Percentiles rank a stretch among this genome's conserved stretches.
These are phyloP conservation scores for Caenorhabditis sp. DNA, from an alignment of 2,888 invertebrate genomes.

Conservation along the genomic window DNA sequence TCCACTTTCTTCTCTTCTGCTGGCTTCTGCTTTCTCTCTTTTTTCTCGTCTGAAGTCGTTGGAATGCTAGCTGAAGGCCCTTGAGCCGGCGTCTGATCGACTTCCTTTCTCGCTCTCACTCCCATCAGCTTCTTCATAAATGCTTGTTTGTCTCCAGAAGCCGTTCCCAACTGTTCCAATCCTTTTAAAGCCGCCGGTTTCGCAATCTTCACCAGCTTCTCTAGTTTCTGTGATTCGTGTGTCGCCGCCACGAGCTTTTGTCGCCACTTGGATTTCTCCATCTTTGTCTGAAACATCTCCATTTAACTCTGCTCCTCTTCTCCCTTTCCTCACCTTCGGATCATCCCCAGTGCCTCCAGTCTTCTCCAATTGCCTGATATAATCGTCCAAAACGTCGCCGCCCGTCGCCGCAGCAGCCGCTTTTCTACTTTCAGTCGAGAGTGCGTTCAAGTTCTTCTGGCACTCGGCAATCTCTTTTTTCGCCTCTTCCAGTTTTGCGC, in stretches of 20 bases:
- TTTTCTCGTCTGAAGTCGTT: constrained; percentile 9
- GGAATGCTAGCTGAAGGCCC: neutral
- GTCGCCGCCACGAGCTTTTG: constrained; percentile 64
- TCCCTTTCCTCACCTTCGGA: constrained; percentile 49
- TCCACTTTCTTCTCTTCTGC: constrained; percentile 8
- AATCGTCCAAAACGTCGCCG: constrained; percentile 63
- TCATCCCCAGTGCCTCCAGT: constrained; percentile 55
- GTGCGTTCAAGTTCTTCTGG: constrained; percentile 57
- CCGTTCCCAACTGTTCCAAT: constrained; percentile 22
- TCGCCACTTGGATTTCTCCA: constrained; percentile 68
- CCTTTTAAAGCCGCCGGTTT: constrained; percentile 65
- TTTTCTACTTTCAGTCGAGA: constrained; percentile 30
- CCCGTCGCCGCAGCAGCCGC: neutral
- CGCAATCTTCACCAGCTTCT: constrained; percentile 69
- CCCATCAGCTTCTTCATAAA: constrained; percentile 65
- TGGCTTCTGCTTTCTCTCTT: constrained; percentile 4
- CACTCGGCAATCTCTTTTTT: constrained; percentile 59
- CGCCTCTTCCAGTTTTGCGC: constrained; percentile 57
- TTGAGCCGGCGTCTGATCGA: constrained; percentile 15
- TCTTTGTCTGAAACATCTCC: constrained; percentile 63
- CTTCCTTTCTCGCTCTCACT: constrained; percentile 28
- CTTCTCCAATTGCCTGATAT: constrained; percentile 58
- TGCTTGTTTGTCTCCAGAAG: constrained; percentile 55
- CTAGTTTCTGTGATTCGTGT: constrained; percentile 65
- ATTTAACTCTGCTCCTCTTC: neutral